Evolutionary conservation across 2,888 invertebrate genomes (phyloP).

Genomic region (Urechis unicinctus): DNA sequence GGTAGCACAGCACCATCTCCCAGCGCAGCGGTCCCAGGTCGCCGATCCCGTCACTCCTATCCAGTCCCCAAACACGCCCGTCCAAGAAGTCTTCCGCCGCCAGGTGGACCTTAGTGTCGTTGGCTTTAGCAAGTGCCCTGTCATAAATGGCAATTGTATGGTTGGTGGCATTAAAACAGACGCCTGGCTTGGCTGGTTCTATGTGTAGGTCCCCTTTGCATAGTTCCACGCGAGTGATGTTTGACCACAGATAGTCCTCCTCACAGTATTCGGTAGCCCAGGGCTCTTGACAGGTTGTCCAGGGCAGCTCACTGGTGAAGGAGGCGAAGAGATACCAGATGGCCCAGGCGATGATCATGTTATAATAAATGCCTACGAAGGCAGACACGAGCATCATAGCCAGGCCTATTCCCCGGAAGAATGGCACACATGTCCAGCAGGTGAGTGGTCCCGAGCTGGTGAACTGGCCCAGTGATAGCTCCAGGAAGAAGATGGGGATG

Average conservation of each 20-base stretch:
- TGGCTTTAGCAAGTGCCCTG: background rate
- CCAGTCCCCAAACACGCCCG: background rate
- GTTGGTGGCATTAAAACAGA: constrained; percentile 6
- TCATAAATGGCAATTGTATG: constrained; percentile 5
- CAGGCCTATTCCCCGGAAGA: background rate
- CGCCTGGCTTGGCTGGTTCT: constrained; percentile 3
- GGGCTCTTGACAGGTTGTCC: constrained; percentile 1
- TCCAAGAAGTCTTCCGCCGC: constrained; percentile 11
- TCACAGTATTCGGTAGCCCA: background rate
- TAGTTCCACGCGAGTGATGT: background rate
- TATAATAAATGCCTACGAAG: constrained; percentile 10
- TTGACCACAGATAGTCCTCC: background rate
- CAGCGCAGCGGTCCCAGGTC: constrained; percentile 13
- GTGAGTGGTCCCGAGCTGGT: background rate
- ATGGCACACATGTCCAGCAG: background rate
- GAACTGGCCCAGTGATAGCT: constrained; percentile 1
- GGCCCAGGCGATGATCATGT: constrained; percentile 14
- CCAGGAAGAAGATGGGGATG: background rate
- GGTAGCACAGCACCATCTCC: constrained; percentile 15
- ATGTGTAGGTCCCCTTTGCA: background rate
- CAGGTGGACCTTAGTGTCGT: background rate
- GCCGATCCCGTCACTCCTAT: constrained; percentile 4
- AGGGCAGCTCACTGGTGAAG: constrained; percentile 11
- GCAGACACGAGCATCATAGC: background rate
- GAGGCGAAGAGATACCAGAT: constrained; percentile 10